A percentile compares a stretch with the other conserved stretches of the same genome.
These are phyloP conservation scores for Poeciliopsis prolifica DNA, from an alignment of 2,113 vertebrate genomes.

Conservation along the genomic window DNA sequence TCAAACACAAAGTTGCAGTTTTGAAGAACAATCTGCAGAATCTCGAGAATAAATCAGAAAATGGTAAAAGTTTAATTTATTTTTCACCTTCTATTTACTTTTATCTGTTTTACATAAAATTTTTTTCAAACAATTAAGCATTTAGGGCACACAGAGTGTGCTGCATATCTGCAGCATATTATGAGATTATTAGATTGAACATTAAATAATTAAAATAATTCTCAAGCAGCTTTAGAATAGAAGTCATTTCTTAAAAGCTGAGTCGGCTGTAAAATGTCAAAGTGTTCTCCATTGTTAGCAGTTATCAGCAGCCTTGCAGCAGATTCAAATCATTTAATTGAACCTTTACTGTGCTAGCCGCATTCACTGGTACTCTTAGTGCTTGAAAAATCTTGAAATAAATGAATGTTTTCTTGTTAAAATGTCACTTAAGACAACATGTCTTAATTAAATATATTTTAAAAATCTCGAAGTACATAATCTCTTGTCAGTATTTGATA, in stretches of 20 bases:
- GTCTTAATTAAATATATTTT: not conserved
- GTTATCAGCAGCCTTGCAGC: not conserved
- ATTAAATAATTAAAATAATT: not conserved
- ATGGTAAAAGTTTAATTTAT: slow-evolving; percentile 81
- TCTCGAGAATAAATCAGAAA: slow-evolving; percentile 60
- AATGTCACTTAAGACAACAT: too few relatives aligned
- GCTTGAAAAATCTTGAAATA: too few relatives aligned
- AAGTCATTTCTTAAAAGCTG: not conserved
- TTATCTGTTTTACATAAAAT: not conserved
- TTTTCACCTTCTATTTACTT: not conserved
- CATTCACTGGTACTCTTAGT: not conserved
- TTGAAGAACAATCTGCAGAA: slow-evolving; percentile 81
- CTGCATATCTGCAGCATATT: not conserved
- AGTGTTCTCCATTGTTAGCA: not conserved
- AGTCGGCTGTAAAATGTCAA: not conserved
- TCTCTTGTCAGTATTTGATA: not conserved
- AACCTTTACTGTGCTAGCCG: not conserved
- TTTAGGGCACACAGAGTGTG: not conserved
- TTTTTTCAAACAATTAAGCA: not conserved
- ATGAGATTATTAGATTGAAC: not conserved
- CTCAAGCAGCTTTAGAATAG: not conserved
- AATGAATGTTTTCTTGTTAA: too few relatives aligned
- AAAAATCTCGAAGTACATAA: not conserved
- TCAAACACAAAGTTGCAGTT: slow-evolving; percentile 91
- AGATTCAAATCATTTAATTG: not conserved